Percentiles rank a stretch among this genome's conserved stretches.
These are phyloP conservation scores for Mycetomoellerius zeteki DNA, from an alignment of 1,140 invertebrate species.

Conservation along the genomic window DNA sequence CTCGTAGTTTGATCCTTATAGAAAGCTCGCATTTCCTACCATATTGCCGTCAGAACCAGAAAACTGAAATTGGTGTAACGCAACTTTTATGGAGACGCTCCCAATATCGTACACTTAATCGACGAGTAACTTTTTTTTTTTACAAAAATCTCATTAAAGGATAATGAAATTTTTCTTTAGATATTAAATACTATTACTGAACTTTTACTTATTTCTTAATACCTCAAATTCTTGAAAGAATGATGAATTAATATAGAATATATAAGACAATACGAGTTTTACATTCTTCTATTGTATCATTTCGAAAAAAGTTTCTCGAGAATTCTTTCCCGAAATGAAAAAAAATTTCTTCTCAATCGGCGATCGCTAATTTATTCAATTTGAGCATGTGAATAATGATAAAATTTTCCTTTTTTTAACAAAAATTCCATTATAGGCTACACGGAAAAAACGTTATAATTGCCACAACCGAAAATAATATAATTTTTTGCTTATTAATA, in stretches of 20 bases:
- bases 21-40: constrained; percentile 5
- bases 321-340: not conserved
- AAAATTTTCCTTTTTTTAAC: too few species aligned
- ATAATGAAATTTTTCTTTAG: not conserved
- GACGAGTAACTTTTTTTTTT: not conserved
- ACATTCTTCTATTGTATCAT: not conserved
- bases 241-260: not conserved
- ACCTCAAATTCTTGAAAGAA: not conserved
- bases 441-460: too few species aligned
- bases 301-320: not conserved
- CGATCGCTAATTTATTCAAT: not conserved
- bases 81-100: not conserved
- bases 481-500: too few species aligned
- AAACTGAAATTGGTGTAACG: not conserved
- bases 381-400: not conserved
- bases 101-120: constrained; percentile 11
- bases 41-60: not conserved
- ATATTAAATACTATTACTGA: too few species aligned
- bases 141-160: not conserved
- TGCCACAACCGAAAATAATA: too few species aligned
- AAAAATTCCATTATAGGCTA: too few species aligned
- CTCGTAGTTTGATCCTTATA: constrained; percentile 25
- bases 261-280: not conserved
- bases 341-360: too few species aligned
- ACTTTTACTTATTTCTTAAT: not conserved